phyloP scores from a whole-genome alignment of 2,888 invertebrate genomes.

The Drosophila neonasuta region DNA sequence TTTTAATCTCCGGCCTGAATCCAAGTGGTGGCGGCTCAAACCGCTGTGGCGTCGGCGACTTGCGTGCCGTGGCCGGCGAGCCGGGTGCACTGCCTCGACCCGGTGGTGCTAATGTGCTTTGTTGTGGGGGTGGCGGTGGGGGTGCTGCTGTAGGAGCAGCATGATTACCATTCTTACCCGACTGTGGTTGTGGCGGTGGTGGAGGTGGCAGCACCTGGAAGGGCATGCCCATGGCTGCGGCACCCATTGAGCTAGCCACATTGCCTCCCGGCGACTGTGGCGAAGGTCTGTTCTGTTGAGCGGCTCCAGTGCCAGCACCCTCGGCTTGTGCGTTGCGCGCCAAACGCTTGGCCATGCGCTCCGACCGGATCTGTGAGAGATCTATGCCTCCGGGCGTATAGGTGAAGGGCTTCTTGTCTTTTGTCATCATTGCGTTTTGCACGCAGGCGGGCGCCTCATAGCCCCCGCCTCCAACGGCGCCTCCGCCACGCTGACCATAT shows the following conservation, averaged over 20 bases:
- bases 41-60: conserved; percentile 83
- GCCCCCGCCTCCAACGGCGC: conserved; percentile 66
- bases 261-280: conserved; percentile 72
- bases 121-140: conserved; percentile 81
- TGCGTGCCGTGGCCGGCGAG: conserved; percentile 82
- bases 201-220: conserved; percentile 82
- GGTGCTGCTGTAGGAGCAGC: conserved; percentile 82
- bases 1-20: conserved; percentile 88
- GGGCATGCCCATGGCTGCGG: conserved; percentile 75
- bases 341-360: conserved; percentile 91
- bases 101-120: conserved; percentile 82
- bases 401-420: conserved; percentile 98
- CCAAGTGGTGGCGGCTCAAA: conserved; percentile 83
- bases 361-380: conserved; percentile 93
- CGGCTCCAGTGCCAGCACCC: conserved; percentile 84
- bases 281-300: conserved; percentile 83
- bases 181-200: conserved; percentile 81
- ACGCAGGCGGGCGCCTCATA: conserved; percentile 93
- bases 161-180: conserved; percentile 81
- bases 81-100: conserved; percentile 80
- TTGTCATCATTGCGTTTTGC: conserved; percentile 96
- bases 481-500: conserved; percentile 81
- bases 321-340: conserved; percentile 88
- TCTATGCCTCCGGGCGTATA: conserved; percentile 97
- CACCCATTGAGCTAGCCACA: conserved; percentile 82